Evolutionary conservation across 2,888 invertebrate genomes (phyloP).

Genomic region (Galerucella pusilla): DNA sequence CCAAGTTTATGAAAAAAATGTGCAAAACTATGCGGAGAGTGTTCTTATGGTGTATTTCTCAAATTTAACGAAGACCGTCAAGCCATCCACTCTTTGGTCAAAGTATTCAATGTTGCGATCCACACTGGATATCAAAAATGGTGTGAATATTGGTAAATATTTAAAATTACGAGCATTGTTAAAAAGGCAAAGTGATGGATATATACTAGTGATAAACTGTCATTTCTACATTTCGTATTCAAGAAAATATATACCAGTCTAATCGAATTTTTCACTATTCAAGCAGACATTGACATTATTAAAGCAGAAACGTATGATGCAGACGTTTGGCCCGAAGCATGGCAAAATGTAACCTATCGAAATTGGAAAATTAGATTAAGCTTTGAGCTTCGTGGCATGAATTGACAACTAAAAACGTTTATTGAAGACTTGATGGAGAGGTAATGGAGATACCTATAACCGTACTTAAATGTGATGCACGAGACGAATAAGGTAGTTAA

Average conservation of each 20-base stretch:
- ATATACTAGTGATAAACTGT: no score
- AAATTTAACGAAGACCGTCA: no score
- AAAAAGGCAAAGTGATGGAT: no score
- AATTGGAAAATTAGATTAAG: constrained; percentile 46
- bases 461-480: neutral
- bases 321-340: constrained; percentile 23
- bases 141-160: no score
- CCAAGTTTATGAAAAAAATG: no score
- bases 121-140: no score
- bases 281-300: neutral
- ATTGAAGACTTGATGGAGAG: constrained; percentile 17
- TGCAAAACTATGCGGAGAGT: no score
- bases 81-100: no score
- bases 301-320: constrained; percentile 20
- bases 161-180: no score
- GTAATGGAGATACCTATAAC: constrained; percentile 21
- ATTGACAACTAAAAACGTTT: constrained; percentile 34
- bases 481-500: constrained; percentile 8
- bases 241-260: neutral
- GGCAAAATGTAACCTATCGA: constrained; percentile 42
- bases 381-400: constrained; percentile 42
- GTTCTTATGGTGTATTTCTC: no score
- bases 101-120: no score
- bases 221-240: no score
- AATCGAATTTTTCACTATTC: neutral